phyloP scores from a whole-genome alignment of 2,113 vertebrate genomes.

The Zosterops lateralis region DNA sequence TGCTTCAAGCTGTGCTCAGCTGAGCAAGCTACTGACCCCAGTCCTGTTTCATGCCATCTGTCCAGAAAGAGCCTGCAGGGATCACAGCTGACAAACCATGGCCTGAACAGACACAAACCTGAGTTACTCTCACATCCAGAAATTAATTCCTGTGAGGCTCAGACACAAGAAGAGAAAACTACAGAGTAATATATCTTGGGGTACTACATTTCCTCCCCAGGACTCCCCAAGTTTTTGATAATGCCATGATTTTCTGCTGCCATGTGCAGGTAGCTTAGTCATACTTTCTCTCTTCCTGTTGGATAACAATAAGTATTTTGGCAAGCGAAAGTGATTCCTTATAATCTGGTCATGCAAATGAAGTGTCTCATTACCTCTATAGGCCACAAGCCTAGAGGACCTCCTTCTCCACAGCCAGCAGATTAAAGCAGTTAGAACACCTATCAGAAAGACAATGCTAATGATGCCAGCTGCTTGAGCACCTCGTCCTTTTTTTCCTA shows the following conservation, averaged over 20 bases:
- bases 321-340: background rate
- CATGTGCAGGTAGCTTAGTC: background rate
- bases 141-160: background rate
- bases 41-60: background rate
- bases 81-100: background rate
- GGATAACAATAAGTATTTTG: background rate
- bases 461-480: slow-evolving; percentile 23
- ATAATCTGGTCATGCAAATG: background rate
- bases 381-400: background rate
- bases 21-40: fast-evolving
- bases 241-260: background rate
- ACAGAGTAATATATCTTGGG: background rate
- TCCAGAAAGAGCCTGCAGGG: background rate
- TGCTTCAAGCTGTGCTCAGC: background rate
- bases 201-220: background rate
- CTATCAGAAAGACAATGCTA: background rate
- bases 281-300: fast-evolving
- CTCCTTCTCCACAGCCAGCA: slow-evolving; percentile 10
- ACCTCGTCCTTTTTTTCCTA: background rate
- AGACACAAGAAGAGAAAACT: background rate
- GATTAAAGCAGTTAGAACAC: background rate
- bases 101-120: background rate
- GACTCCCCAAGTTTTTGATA: background rate
- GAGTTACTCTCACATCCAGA: background rate
- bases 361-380: slow-evolving; percentile 34